phyloP scores from a whole-genome alignment of 2,797 vertebrate species.

The Gallinago solitaria region DNA sequence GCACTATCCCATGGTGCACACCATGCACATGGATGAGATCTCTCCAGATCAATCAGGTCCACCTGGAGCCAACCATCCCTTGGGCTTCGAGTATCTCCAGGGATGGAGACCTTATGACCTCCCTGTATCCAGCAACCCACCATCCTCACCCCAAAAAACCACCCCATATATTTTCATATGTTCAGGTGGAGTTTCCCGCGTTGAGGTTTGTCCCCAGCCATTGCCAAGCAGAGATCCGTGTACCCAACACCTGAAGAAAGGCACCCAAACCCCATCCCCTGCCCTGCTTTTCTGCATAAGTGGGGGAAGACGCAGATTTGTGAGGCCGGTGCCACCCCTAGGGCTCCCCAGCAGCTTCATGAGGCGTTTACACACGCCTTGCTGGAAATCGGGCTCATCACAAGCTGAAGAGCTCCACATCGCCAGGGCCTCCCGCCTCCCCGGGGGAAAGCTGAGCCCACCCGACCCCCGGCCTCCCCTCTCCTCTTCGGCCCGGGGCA shows the following conservation, averaged over 20 bases:
- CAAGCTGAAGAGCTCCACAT: accelerated
- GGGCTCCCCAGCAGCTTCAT: accelerated
- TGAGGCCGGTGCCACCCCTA: background rate
- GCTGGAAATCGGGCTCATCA: accelerated
- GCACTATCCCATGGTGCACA: accelerated
- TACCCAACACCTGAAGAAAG: background rate
- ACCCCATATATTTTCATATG: accelerated
- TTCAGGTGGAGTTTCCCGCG: accelerated
- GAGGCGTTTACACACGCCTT: accelerated
- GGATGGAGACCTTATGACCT: accelerated
- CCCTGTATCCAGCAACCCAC: accelerated
- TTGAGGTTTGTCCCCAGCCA: accelerated
- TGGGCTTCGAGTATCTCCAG: accelerated
- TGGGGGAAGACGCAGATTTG: accelerated
- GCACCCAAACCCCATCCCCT: accelerated
- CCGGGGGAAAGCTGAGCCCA: background rate
- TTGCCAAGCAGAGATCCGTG: accelerated
- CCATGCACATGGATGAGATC: accelerated
- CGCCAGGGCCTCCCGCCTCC: background rate
- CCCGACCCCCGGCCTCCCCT: background rate
- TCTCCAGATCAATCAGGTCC: background rate
- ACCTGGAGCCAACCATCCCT: accelerated
- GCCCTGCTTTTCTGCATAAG: accelerated
- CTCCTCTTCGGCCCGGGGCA: background rate
- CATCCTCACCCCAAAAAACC: accelerated